These are phyloP conservation scores for Drosophila lacertosa DNA, from an alignment of 1,140 invertebrate species.

Conservation along the genomic window DNA sequence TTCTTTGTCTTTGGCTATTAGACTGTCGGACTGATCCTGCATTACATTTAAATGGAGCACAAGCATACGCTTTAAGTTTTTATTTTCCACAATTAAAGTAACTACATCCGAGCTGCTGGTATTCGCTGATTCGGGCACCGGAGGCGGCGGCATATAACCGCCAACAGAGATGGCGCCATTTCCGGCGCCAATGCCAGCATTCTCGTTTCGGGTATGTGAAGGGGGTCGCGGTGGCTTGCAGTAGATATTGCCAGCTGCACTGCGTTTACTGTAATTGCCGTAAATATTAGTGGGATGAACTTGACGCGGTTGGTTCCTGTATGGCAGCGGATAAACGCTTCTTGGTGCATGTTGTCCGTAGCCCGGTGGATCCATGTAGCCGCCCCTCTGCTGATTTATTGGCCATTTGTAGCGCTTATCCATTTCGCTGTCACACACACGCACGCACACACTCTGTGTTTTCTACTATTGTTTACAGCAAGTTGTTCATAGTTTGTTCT, in stretches of 20 bases:
- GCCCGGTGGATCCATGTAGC: conserved; percentile 16
- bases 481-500: conserved; percentile 54
- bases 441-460: conserved; percentile 1
- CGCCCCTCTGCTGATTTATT: conserved; percentile 29
- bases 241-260: conserved; percentile 25
- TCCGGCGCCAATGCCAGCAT: neutral
- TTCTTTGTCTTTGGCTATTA: conserved; percentile 88
- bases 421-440: conserved; percentile 37
- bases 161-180: conserved; percentile 9
- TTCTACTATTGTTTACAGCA: conserved; percentile 27
- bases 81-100: conserved; percentile 67
- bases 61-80: conserved; percentile 84
- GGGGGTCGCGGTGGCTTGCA: conserved; percentile 35
- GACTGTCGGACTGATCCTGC: conserved; percentile 89
- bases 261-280: conserved; percentile 26
- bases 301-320: conserved; percentile 37
- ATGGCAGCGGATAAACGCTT: neutral
- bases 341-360: conserved; percentile 6
- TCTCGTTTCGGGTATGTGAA: no score
- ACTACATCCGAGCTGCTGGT: conserved; percentile 45
- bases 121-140: neutral
- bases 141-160: neutral
- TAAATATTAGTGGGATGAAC: conserved; percentile 22
- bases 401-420: conserved; percentile 64
- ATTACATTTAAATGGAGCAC: conserved; percentile 90